A percentile compares a stretch with the other conserved stretches of the same genome.
Conservation (phyloP, 1,140 invertebrate species). For the Brevipalpus yothersi region DNA sequence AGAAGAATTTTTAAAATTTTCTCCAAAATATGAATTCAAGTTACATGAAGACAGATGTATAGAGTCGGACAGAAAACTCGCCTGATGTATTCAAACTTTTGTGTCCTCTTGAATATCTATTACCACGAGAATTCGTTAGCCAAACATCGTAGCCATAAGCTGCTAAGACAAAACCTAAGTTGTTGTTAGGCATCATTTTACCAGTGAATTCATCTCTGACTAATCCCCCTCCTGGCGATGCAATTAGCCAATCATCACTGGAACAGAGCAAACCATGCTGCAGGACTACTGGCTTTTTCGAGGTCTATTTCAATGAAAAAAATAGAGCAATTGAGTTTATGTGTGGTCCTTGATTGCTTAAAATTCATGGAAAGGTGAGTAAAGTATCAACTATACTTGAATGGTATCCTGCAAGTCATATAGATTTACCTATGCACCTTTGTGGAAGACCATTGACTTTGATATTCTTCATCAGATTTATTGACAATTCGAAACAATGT, state of each 20-base stretch:
- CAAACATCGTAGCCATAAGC: conserved; percentile 1
- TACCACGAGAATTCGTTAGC: background rate
- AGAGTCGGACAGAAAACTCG: background rate
- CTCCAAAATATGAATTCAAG: no score
- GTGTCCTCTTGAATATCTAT: background rate
- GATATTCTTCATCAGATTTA: no score
- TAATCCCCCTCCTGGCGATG: background rate
- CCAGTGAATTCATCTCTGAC: no score
- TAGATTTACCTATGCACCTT: no score
- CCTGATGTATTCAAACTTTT: background rate
- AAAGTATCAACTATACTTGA: no score
- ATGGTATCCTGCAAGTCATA: no score
- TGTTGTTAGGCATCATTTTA: background rate
- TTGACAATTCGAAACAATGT: background rate
- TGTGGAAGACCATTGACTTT: no score
- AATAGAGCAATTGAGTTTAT: background rate
- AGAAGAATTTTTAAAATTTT: no score
- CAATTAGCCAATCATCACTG: conserved; percentile 43
- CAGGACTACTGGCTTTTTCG: conserved; percentile 22
- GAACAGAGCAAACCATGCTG: conserved; percentile 51
- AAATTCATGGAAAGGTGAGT: no score
- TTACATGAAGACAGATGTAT: no score
- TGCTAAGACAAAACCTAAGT: background rate
- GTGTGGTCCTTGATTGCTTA: background rate
- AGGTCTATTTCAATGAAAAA: background rate